Conservation (phyloP, 2,797 vertebrate species). For the Ataeniobius toweri region DNA sequence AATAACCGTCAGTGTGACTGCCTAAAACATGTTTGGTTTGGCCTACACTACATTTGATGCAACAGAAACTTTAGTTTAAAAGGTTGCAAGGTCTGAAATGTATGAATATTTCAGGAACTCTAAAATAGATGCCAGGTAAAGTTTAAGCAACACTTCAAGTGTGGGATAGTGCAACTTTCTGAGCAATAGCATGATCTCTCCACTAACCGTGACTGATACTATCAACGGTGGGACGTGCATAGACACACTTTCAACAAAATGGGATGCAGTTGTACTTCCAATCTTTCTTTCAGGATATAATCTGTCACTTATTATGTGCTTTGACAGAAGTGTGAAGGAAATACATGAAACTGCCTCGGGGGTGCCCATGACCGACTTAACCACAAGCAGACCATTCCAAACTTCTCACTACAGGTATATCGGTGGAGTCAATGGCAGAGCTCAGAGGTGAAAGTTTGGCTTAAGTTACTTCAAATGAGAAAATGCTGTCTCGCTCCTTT, state of each 20-base stretch:
- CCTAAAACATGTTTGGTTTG: constrained; percentile 72
- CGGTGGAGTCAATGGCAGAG: constrained; percentile 66
- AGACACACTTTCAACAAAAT: constrained; percentile 36
- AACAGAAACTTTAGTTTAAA: constrained; percentile 42
- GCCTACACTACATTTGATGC: constrained; percentile 56
- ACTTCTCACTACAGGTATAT: constrained; percentile 80
- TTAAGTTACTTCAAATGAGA: constrained; percentile 86
- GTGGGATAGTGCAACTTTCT: background rate
- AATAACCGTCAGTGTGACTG: constrained; percentile 69
- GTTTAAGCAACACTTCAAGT: constrained; percentile 2
- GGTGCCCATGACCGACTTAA: constrained; percentile 77
- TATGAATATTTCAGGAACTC: background rate
- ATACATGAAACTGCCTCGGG: constrained; percentile 75
- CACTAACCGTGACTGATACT: constrained; percentile 8
- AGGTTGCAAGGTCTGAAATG: background rate
- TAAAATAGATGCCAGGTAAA: background rate
- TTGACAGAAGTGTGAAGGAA: constrained; percentile 83
- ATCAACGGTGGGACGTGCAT: constrained; percentile 10
- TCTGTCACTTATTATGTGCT: constrained; percentile 77
- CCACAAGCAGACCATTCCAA: constrained; percentile 81
- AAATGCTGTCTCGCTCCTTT: constrained; percentile 83
- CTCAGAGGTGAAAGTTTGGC: constrained; percentile 75
- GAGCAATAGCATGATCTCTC: background rate
- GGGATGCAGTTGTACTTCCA: constrained; percentile 39
- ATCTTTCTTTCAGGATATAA: constrained; percentile 64